A percentile compares a stretch with the other conserved stretches of the same genome.
Conservation (phyloP, 2,797 vertebrate genomes). For the Nasua narica region DNA sequence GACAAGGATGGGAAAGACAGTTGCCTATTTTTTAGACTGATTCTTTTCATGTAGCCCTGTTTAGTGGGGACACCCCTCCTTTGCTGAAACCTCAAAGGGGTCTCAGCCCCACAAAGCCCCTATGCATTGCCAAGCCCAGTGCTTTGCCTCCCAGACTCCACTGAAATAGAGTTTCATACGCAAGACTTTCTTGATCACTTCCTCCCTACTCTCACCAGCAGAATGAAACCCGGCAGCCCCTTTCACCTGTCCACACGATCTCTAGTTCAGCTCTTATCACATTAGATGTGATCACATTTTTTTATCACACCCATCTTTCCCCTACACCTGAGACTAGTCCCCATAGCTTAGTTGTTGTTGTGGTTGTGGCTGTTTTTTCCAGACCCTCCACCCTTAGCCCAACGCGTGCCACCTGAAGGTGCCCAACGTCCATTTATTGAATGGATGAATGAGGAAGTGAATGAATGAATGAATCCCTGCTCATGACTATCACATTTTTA, state of each 20-base stretch:
- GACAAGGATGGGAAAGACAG: neutral
- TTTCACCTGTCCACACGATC: neutral
- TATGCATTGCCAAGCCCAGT: neutral
- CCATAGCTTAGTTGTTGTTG: neutral
- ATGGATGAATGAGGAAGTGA: neutral
- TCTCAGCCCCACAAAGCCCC: neutral
- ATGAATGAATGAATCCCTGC: neutral
- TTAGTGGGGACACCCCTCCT: neutral
- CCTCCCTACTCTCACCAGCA: neutral
- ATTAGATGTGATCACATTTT: neutral
- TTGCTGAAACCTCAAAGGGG: neutral
- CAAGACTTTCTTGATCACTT: neutral
- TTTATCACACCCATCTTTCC: neutral
- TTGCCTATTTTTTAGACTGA: neutral
- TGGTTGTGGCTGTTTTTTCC: neutral
- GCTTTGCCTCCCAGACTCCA: neutral
- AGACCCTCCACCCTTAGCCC: neutral
- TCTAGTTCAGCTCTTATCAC: neutral
- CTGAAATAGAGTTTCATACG: neutral
- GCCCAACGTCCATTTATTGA: neutral
- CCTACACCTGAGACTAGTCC: neutral
- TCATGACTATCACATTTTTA: neutral
- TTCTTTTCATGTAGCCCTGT: neutral
- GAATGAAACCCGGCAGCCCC: neutral
- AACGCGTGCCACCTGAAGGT: neutral